phyloP scores from a whole-genome alignment of 2,113 vertebrate genomes.

The Protomyctophum bolini region DNA sequence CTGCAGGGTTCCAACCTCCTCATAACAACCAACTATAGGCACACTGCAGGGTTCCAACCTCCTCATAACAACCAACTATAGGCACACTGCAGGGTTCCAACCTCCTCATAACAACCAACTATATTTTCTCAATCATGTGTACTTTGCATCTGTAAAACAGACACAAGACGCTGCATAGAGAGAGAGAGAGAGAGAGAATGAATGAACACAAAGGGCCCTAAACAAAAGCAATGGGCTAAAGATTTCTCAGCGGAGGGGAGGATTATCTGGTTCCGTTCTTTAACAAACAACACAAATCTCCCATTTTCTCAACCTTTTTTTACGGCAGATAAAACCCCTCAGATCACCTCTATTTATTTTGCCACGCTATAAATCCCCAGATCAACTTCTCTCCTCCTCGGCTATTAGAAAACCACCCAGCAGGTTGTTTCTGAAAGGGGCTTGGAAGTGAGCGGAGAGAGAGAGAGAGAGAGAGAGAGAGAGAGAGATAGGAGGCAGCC shows the following conservation, averaged over 20 bases:
- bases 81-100: too few relatives aligned
- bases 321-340: constrained; percentile 69
- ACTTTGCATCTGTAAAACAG: constrained; percentile 27
- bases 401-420: constrained; percentile 74
- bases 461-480: too few relatives aligned
- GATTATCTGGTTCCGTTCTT: constrained; percentile 65
- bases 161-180: constrained; percentile 14
- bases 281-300: constrained; percentile 73
- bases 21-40: too few relatives aligned
- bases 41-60: too few relatives aligned
- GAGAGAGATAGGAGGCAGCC: too few relatives aligned
- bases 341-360: constrained; percentile 68
- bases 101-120: too few relatives aligned
- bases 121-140: constrained; percentile 23
- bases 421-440: constrained; percentile 72
- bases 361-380: constrained; percentile 67
- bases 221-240: constrained; percentile 38
- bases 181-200: too few relatives aligned
- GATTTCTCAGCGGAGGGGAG: constrained; percentile 61
- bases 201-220: constrained; percentile 42
- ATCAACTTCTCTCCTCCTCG: constrained; percentile 66
- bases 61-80: too few relatives aligned
- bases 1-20: too few relatives aligned
- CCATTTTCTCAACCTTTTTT: constrained; percentile 71
- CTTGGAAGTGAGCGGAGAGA: constrained; percentile 67